A percentile compares a stretch with the other conserved stretches of the same genome.
Evolutionary conservation across 2,113 vertebrate genomes (phyloP).

Genomic region (Syngnathoides biaculeatus): DNA sequence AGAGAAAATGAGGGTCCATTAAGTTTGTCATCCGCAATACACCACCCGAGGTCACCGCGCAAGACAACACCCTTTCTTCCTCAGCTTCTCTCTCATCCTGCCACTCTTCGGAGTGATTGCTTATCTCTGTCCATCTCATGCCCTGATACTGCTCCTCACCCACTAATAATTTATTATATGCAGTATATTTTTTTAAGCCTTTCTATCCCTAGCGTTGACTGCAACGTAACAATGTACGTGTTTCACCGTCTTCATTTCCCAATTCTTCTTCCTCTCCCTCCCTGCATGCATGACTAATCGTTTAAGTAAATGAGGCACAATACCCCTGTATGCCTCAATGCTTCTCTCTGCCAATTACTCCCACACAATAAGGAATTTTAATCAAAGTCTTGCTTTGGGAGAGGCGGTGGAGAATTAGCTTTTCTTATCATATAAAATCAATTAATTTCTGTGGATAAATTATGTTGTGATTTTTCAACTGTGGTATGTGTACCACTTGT

Average conservation of each 20-base stretch:
- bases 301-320: slow-evolving; percentile 38
- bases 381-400: slow-evolving; percentile 23
- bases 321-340: slow-evolving; percentile 21
- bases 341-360: slow-evolving; percentile 25
- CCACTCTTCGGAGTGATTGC: slow-evolving; percentile 29
- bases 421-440: slow-evolving; percentile 15
- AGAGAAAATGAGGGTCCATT: slow-evolving; percentile 57
- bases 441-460: too few species aligned
- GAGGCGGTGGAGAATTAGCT: slow-evolving; percentile 12
- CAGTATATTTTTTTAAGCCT: neutral
- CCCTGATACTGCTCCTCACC: slow-evolving; percentile 16
- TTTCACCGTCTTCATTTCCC: slow-evolving; percentile 12
- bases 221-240: slow-evolving; percentile 26
- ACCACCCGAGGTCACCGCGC: slow-evolving; percentile 47
- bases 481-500: too few species aligned
- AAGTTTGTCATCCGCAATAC: slow-evolving; percentile 59
- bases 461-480: too few species aligned
- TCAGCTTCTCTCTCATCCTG: neutral
- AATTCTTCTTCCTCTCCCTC: neutral
- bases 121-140: slow-evolving; percentile 30
- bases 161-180: slow-evolving; percentile 28
- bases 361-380: slow-evolving; percentile 40
- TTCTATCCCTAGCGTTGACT: slow-evolving; percentile 24
- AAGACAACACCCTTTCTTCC: slow-evolving; percentile 18
- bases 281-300: slow-evolving; percentile 42